Evolutionary conservation across 2,888 invertebrate species (phyloP), one percentile per base, ranked within the genome.

Genomic region (Thera obeliscata): DNA sequence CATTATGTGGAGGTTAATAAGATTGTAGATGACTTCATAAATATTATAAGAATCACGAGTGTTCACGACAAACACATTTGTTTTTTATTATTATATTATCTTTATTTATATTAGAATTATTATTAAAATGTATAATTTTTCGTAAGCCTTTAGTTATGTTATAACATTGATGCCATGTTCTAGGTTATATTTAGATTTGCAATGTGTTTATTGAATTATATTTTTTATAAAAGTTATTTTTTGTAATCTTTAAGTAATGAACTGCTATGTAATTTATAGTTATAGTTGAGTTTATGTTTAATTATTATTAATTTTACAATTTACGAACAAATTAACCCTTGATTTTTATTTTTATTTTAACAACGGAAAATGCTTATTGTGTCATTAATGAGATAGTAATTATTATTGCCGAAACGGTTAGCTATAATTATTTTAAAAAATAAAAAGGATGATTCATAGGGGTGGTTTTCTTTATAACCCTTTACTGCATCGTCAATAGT

Each of bases 381-480:
- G 93, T 93, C 93, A 92, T 93, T 91, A 87, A 87, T 90, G 90
- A 88, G 86, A 91, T 93, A 92, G 91, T 90, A 87, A 87, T 79
- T 86, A 91, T 92, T 90, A 93, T 93, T 91, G 92, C 93, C 93
- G 94, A 89, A 90, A 91, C 88, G 93, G 94, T 94, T 94, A 94
- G 94, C 93, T 94, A 94, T 94, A 94, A 94, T 94, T 94, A 94
- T 94, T 94, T 94, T 89, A 93, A 94, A 93, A 94, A 94, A 93
- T 91, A 93, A 94, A 94, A 94, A 89, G 79, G 87, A 92, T 90
- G 91, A 93, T 93, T 93, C 91, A 91, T 87, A 87, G 36, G 67
- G 43, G 84, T 71, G 88, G 89, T 89, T 91, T 84, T 83, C 67
- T 87, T 83, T 77, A 60, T 6, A 5, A 3, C 56, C 11, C 36